Base-by-base conservation (phyloP, 1,140 invertebrate genomes). In the Ceratosolen fusciceps region DNA sequence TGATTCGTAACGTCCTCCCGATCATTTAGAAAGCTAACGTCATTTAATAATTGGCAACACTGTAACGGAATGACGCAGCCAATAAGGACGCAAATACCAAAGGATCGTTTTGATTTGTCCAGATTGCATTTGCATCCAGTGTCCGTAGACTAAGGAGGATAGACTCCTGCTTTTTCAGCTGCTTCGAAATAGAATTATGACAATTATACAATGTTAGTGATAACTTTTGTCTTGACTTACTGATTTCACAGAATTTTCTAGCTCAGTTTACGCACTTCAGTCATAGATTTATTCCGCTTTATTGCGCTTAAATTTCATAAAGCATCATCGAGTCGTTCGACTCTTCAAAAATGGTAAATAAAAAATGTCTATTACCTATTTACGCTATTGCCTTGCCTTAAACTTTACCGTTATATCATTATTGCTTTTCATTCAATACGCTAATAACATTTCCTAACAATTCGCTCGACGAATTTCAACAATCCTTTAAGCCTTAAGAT, bases 341-440 rank as follows among this genome's bases (percentile, higher is more conserved):
- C 73, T 79, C 74, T 74, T 80, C 79, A 24, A 84, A 75, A 83
- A 87, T 87, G 86, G 86, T 87, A 83, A 85, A 54, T 62, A 43
- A 43, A 68, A n/a, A 37, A 29, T 21, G 9, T 26, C 0, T 26
- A 31, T 77, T 54, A 29, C 37, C 26, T 24, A 47, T 47, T 39
- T 74, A n/a, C n/a, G n/a, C n/a, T n/a, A n/a, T n/a, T n/a, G n/a
- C n/a, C n/a, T n/a, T n/a, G n/a, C n/a, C n/a, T n/a, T n/a, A n/a
- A n/a, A n/a, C n/a, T n/a, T n/a, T n/a, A n/a, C n/a, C n/a, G n/a
- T n/a, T n/a, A 2, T 37, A 29, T 68, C 7, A 68, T 37, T 65
- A 12, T 26, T 9, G 21, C 21, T 71, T 60, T 49, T 34, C 37
- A 29, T 77, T 72, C 60, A 21, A 62, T 47, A 14, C n/a, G n/a